Evolutionary conservation across 2,797 vertebrate species (phyloP), one percentile per base, ranked within the genome.

Genomic region (Aldrovandia affinis): DNA sequence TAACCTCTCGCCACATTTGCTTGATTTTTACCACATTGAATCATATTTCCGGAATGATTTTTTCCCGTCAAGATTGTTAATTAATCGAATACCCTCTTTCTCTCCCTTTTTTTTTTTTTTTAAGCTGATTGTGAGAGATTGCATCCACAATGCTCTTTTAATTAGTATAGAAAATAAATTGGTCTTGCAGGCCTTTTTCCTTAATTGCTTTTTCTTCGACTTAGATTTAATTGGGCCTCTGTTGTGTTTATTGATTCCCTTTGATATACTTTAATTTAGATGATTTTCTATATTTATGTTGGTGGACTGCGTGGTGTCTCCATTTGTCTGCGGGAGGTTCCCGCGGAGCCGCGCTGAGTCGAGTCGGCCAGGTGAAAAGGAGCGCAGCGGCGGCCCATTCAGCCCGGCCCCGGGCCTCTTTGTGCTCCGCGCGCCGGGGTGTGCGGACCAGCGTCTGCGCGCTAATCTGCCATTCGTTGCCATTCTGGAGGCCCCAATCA

Each of bases 161-260:
- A 96, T 96, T 95, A 96, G 94, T 95, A 94, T 92, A 93, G 91
- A 95, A 93, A 94, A 93, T 95, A 95, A 95, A 95, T 95, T 95
- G 93, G 92, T 94, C 95, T 93, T 92, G 94, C 92, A 94, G 93
- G 93, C 93, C 93, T 96, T 96, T 95, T 81, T 83, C 91, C 93
- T 92, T 96, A 95, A 96, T 95, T 96, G 95, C 94, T 95, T 96
- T 95, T 95, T 94, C 92, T 93, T 93, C 92, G 85, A 93, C 89
- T 93, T 90, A 91, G 89, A 95, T 95, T 93, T 96, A 95, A 96
- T 96, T 95, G 95, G 93, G 90, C 94, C 89, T 92, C 92, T 88
- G 91, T 93, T 92, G 93, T 95, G 93, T 94, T 94, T 96, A 96
- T 96, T 94, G 95, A 96, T 96, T 94, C 91, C 89, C 87, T 95